Base-by-base conservation (phyloP, 2,797 vertebrate species). In the Gephyroberyx darwinii region DNA sequence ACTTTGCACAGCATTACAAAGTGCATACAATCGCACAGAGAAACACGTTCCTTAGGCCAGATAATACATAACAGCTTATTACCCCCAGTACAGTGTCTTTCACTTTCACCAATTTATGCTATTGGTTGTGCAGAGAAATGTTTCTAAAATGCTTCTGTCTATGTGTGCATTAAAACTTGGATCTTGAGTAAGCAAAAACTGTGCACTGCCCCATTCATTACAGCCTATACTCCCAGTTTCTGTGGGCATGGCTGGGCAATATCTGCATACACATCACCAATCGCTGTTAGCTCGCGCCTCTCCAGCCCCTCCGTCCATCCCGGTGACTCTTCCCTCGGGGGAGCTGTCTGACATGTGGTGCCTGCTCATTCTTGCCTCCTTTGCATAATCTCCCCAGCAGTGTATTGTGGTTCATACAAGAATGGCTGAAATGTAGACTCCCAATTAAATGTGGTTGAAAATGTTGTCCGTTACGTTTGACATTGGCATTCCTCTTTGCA, bases 191-290 rank as follows among this genome's bases (percentile, higher is more conserved):
- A 45, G 41, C 61, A 60, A 56, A 56, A 48, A 20, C 33, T 35
- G 33, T 35, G 33, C 33, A 35, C 1, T 20, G 53, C 60, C 45
- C 70, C 68, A 81, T 74, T 62, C 62, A 56, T 45, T 48, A 60
- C 67, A 41, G 55, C 37, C 22, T 63, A 17, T 69, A 37, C 26
- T 74, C 19, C 76, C 52, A 65, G 39, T 71, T 74, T 76, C 64
- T 37, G 52, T 45, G 45, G 71, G 69, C 45, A 60, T 69, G 43
- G 43, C 80, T 74, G 64, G 62, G 65, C 59, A 61, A 47, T 39
- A 71, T 81, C 74, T 74, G 70, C 39, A 74, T 81, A 82, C 54
- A 82, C 69, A 77, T 87, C 75, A 74, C 65, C 80, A 74, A 56
- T 89, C 72, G 79, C 56, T 51, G 72, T 43, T 43, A 43, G 41